Evolutionary conservation across 2,888 invertebrate species (phyloP).

Genomic region (Drosophila leonis): DNA sequence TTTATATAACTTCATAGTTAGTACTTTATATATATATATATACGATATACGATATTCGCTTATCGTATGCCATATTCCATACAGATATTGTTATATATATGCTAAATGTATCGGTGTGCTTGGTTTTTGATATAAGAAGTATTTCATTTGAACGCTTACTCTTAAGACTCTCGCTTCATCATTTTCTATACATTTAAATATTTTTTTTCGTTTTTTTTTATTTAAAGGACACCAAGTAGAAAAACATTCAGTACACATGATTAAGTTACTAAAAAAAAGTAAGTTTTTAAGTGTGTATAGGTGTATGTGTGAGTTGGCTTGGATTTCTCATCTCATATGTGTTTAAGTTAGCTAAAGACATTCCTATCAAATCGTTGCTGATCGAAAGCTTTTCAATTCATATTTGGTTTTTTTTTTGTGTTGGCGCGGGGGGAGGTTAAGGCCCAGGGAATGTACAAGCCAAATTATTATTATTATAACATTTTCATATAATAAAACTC

Average conservation of each 20-base stretch:
- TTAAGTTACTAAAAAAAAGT: constrained; percentile 46
- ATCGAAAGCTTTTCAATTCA: constrained; percentile 36
- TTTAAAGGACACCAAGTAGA: constrained; percentile 70
- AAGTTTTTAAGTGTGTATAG: constrained; percentile 8
- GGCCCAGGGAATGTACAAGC: constrained; percentile 55
- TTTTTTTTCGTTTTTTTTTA: not conserved
- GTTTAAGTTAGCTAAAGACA: constrained; percentile 17
- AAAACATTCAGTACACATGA: constrained; percentile 71
- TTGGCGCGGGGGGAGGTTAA: constrained; percentile 26
- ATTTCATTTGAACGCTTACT: constrained; percentile 48
- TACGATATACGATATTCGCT: constrained; percentile 29
- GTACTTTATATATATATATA: constrained; percentile 18
- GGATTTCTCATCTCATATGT: constrained; percentile 23
- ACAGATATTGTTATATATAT: constrained; percentile 29
- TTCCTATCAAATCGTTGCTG: constrained; percentile 46
- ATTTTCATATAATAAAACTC: not conserved
- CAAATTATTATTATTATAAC: constrained; percentile 7
- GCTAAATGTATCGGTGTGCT: constrained; percentile 80
- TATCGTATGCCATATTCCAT: constrained; percentile 43
- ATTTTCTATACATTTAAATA: not conserved
- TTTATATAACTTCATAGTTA: constrained; percentile 48
- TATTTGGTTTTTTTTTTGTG: not conserved
- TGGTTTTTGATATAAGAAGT: constrained; percentile 75
- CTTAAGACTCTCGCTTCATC: constrained; percentile 43
- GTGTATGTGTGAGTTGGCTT: constrained; percentile 11